These are phyloP conservation scores for Chrysogorgia sp. DNA, from an alignment of 92 coral and sea anemone genomes.

Conservation along the genomic window DNA sequence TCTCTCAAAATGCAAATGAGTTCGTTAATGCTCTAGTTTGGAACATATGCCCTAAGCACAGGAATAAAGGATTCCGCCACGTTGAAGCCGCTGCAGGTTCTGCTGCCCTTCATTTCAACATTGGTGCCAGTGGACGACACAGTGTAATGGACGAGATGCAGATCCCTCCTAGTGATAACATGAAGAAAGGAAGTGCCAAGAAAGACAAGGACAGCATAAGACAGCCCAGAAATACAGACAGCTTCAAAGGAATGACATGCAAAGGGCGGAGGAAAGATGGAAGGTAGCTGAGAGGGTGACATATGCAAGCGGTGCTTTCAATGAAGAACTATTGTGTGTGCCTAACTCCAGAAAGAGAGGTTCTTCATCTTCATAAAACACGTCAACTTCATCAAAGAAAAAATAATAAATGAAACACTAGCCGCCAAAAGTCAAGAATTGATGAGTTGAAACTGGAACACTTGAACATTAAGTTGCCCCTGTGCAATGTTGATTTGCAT, in stretches of 20 bases:
- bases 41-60: slow-evolving; percentile 58
- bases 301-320: slow-evolving; percentile 58
- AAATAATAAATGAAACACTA: not conserved
- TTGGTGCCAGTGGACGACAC: slow-evolving; percentile 42
- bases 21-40: slow-evolving; percentile 41
- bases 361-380: not conserved
- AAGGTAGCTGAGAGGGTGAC: slow-evolving; percentile 51
- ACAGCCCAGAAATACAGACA: slow-evolving; percentile 61
- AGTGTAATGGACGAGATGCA: slow-evolving; percentile 41
- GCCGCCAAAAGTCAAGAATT: no score
- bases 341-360: slow-evolving; percentile 36
- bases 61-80: slow-evolving; percentile 35
- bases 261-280: slow-evolving; percentile 53
- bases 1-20: slow-evolving; percentile 53
- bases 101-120: slow-evolving; percentile 36
- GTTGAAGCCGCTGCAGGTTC: slow-evolving; percentile 55
- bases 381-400: not conserved
- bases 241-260: slow-evolving; percentile 55
- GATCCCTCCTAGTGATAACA: slow-evolving; percentile 32
- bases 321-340: slow-evolving; percentile 40
- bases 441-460: not conserved
- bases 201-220: slow-evolving; percentile 55
- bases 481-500: slow-evolving; percentile 12
- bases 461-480: no score
- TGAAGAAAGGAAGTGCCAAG: slow-evolving; percentile 36